Evolutionary conservation across 2,113 vertebrate genomes (phyloP).

Genomic region (Microtus ochrogaster): DNA sequence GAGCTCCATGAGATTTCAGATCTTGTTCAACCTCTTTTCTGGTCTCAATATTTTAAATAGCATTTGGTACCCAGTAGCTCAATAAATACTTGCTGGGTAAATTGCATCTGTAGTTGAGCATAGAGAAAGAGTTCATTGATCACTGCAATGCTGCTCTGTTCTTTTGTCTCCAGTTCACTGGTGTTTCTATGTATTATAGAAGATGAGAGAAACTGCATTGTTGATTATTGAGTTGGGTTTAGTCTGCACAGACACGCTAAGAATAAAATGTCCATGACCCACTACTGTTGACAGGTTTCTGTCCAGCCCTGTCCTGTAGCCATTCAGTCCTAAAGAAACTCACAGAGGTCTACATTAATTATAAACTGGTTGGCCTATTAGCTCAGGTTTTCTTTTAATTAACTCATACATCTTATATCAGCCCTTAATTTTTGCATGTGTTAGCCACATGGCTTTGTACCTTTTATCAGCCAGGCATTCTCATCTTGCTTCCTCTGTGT

Average conservation of each 20-base stretch:
- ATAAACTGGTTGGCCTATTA: too few relatives aligned
- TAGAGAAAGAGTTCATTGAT: neutral
- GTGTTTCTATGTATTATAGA: neutral
- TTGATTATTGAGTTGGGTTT: conserved; percentile 1
- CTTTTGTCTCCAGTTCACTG: neutral
- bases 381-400: too few relatives aligned
- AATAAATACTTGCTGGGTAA: neutral
- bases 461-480: too few relatives aligned
- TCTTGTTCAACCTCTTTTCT: neutral
- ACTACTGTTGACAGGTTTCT: neutral
- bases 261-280: conserved; percentile 5
- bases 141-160: neutral
- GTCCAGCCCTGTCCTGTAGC: too few relatives aligned
- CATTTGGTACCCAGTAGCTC: neutral
- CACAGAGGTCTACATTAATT: too few relatives aligned
- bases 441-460: too few relatives aligned
- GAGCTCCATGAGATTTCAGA: neutral
- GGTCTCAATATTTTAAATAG: neutral
- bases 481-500: too few relatives aligned
- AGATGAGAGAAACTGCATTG: neutral
- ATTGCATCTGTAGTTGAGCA: neutral
- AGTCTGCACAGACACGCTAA: neutral
- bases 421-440: too few relatives aligned
- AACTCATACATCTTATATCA: too few relatives aligned
- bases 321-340: too few relatives aligned